Evolutionary conservation across 1,140 invertebrate genomes (phyloP), one percentile per base, ranked within the genome.

Genomic region (Saxidomus purpurata): DNA sequence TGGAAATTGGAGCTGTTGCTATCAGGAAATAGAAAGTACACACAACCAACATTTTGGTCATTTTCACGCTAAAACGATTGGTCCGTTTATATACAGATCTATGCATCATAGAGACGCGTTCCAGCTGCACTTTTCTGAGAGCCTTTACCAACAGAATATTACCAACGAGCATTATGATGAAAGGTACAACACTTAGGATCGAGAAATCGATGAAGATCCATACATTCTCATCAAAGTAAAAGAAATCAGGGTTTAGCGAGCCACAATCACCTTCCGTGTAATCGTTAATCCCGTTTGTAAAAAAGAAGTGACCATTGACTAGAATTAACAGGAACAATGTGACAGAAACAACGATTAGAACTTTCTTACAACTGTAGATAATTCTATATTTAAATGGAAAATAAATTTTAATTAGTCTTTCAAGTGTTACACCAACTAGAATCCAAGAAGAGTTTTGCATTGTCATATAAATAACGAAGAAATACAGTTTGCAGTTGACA

Each of bases 371-470:
- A 11, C 90, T 92, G 40, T 88, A 90, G 17, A 91, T 52, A 8
- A 80, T 28, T 40, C 85, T 91, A n/a, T 92, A 91, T 13, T 38
- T 61, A 0, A 92, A 55, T 22, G 94, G 94, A 69, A 90, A 88
- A 49, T 90, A 91, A 11, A 91, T 92, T 77, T 91, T 90, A 15
- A 94, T 15, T 19, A 92, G 89, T 34, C 94, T 88, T 67, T 94
- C 93, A 0, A 93, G 59, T 0, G 92, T 89, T 2, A 94, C 90
- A n/a, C 89, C 89, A n/a, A 93, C 93, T 17, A 94, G 87, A 74
- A 94, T 92, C 94, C 94, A 94, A 0, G 94, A 92, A 0, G 93
- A 94, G 81, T 85, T 92, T 43, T 94, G 91, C 90, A 93, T 90
- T 15, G 86, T 67, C 17, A 89, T 43, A 80, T 94, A 94, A 0